Evolutionary conservation across 2,113 vertebrate species (phyloP).

Genomic region (Ivindomyrus marchei): DNA sequence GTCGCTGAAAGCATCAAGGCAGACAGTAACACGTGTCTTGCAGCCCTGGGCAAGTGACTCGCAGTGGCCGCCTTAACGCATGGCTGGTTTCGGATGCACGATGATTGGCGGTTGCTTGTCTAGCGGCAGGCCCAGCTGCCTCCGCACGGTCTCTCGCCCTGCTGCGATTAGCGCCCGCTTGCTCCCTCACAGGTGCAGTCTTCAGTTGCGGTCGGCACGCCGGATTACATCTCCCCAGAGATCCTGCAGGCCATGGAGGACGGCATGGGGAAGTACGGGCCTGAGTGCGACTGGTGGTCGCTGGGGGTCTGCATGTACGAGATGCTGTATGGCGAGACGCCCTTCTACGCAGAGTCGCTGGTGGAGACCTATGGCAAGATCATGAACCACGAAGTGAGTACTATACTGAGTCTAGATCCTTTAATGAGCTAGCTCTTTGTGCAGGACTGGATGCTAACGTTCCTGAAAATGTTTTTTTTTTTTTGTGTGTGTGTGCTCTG

Average conservation of each 20-base stretch:
- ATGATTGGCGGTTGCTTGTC: neutral
- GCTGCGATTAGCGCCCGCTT: neutral
- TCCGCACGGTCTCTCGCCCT: neutral
- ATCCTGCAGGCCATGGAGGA: slow-evolving; percentile 98
- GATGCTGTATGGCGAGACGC: slow-evolving; percentile 93
- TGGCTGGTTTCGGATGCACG: neutral
- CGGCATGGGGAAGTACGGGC: slow-evolving; percentile 89
- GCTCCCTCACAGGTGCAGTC: slow-evolving; percentile 76
- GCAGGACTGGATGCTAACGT: neutral
- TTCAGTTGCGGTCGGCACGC: slow-evolving; percentile 89
- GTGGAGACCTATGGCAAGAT: slow-evolving; percentile 97
- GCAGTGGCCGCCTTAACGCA: neutral
- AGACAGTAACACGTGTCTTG: neutral
- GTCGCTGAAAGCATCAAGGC: neutral
- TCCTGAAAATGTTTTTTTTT: neutral
- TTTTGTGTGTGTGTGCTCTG: neutral
- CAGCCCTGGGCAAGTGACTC: neutral
- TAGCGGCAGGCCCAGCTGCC: neutral
- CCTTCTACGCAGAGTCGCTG: slow-evolving; percentile 88
- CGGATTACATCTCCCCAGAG: slow-evolving; percentile 96
- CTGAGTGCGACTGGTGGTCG: slow-evolving; percentile 98
- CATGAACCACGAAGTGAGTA: slow-evolving; percentile 91
- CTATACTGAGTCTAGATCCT: neutral
- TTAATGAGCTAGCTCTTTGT: neutral
- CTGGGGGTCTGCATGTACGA: slow-evolving; percentile 95